Evolutionary conservation across 1,140 invertebrate genomes (phyloP).

Genomic region (Rhopalosiphum padi): DNA sequence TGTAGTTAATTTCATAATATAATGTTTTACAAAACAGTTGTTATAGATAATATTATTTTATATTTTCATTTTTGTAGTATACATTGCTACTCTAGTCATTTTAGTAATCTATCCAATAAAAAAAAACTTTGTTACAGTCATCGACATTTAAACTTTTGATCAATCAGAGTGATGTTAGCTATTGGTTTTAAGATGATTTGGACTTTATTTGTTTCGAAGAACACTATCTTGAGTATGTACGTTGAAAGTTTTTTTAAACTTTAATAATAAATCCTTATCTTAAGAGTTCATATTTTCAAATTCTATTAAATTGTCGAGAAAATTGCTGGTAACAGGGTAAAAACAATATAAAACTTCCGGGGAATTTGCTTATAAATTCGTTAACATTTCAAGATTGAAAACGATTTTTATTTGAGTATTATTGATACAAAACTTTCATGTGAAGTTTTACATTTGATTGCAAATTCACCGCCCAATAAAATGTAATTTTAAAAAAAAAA

Average conservation of each 20-base stretch:
- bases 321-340: background rate
- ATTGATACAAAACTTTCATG: background rate
- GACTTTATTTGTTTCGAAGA: background rate
- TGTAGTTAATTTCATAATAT: no score
- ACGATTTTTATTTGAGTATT: background rate
- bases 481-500: background rate
- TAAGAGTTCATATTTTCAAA: background rate
- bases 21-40: background rate
- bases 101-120: background rate
- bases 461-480: background rate
- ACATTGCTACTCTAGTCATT: background rate
- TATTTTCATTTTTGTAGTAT: background rate
- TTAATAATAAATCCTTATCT: background rate
- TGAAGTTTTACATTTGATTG: background rate
- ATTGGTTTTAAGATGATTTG: background rate
- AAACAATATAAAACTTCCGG: background rate
- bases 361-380: background rate
- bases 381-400: constrained; percentile 18
- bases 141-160: background rate
- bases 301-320: background rate
- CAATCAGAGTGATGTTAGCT: background rate
- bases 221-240: background rate
- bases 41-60: background rate
- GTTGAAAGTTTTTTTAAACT: background rate
- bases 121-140: background rate